A percentile compares a stretch with the other conserved stretches of the same genome.
phyloP scores from a whole-genome alignment of 2,797 vertebrate genomes.

The Leptoclinus maculatus region DNA sequence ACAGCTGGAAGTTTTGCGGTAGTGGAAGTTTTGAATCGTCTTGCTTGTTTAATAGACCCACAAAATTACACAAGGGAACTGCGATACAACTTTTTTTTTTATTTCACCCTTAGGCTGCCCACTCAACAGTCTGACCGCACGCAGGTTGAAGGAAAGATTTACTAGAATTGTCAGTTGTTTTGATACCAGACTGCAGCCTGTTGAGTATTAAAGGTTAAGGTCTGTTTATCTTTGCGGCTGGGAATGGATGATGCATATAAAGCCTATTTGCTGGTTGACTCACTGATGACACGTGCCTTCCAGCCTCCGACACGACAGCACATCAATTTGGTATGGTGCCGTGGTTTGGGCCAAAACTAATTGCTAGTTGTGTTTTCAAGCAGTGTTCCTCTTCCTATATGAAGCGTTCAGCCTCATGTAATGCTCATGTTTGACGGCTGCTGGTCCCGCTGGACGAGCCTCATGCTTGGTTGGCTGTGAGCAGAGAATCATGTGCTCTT shows the following conservation, averaged over 20 bases:
- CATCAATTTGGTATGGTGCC: constrained; percentile 57
- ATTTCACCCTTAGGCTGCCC: constrained; percentile 24
- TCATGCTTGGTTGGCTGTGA: constrained; percentile 70
- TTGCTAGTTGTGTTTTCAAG: constrained; percentile 52
- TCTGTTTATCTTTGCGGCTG: constrained; percentile 76
- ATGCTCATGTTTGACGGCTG: constrained; percentile 34
- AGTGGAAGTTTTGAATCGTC: constrained; percentile 16
- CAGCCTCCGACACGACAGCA: constrained; percentile 42
- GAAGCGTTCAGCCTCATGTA: constrained; percentile 37
- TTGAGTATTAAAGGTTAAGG: constrained; percentile 69
- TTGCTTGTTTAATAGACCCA: constrained; percentile 22
- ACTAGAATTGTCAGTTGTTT: constrained; percentile 62
- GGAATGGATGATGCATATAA: constrained; percentile 73
- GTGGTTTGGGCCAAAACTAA: constrained; percentile 37
- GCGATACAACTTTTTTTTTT: neutral
- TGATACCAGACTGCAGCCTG: constrained; percentile 52
- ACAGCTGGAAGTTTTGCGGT: constrained; percentile 5
- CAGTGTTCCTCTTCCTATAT: constrained; percentile 33
- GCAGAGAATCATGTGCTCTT: constrained; percentile 74
- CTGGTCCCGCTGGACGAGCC: constrained; percentile 49
- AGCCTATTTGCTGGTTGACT: constrained; percentile 66
- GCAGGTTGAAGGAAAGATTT: constrained; percentile 35
- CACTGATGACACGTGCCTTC: constrained; percentile 75
- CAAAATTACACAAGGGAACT: constrained; percentile 28
- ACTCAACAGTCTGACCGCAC: constrained; percentile 35